A percentile compares a stretch with the other conserved stretches of the same genome.
phyloP scores from a whole-genome alignment of 2,113 vertebrate species.

The Elanus axillaris region DNA sequence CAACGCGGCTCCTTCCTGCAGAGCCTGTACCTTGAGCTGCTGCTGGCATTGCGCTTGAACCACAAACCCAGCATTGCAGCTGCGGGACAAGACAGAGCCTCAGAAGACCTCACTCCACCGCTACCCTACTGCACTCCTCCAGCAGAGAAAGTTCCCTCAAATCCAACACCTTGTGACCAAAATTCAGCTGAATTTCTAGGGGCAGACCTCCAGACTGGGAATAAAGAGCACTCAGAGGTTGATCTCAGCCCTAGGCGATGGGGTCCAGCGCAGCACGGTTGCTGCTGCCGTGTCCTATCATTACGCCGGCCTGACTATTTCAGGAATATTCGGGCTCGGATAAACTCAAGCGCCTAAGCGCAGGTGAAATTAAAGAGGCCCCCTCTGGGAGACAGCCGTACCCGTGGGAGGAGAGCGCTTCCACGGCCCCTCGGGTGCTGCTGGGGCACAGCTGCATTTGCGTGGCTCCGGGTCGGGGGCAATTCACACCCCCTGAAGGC shows the following conservation, averaged over 20 bases:
- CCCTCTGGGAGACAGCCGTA: neutral
- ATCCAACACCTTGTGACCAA: neutral
- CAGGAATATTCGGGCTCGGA: neutral
- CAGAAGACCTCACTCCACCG: neutral
- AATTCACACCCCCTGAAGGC: rapidly evolving
- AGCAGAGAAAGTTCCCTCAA: neutral
- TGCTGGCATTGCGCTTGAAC: neutral
- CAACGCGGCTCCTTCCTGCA: neutral
- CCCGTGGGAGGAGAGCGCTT: too few relatives aligned
- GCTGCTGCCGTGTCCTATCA: neutral
- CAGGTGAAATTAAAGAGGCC: neutral
- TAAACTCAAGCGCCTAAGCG: neutral
- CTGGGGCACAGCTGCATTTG: rapidly evolving
- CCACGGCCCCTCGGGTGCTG: rapidly evolving
- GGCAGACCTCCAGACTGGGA: neutral
- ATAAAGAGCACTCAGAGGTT: neutral
- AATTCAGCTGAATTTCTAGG: neutral
- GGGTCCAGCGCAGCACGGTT: rapidly evolving
- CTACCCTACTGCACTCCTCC: neutral
- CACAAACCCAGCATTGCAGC: rapidly evolving
- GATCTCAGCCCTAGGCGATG: neutral
- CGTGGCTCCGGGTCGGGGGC: neutral
- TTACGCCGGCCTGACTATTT: neutral
- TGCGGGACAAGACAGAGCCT: neutral
- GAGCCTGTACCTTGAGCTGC: neutral